A percentile compares a stretch with the other conserved stretches of the same genome.
phyloP scores from a whole-genome alignment of 1,140 invertebrate genomes.

The Atta colombica region DNA sequence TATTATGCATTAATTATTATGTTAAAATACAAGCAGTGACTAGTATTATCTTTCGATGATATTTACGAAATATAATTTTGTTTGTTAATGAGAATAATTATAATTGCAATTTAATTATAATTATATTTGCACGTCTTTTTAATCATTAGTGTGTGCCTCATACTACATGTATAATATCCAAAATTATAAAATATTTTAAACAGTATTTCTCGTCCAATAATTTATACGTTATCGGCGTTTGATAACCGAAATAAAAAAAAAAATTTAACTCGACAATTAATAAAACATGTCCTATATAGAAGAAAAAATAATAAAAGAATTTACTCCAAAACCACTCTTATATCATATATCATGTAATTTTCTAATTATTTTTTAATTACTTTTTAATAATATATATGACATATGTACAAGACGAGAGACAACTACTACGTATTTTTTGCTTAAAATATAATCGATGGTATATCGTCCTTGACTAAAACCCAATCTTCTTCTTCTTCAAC shows the following conservation, averaged over 20 bases:
- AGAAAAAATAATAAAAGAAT: conserved; percentile 7
- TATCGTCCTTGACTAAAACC: conserved; percentile 78
- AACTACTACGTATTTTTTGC: conserved; percentile 45
- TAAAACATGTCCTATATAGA: not conserved
- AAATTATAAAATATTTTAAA: conserved; percentile 11
- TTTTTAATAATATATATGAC: conserved; percentile 35
- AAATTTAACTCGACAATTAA: conserved; percentile 1
- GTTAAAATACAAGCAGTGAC: conserved; percentile 7
- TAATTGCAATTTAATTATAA: conserved; percentile 24
- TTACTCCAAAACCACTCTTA: not conserved
- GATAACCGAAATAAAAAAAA: not conserved
- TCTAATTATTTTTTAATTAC: conserved; percentile 4
- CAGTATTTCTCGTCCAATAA: not conserved
- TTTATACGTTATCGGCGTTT: not conserved
- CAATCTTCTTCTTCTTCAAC: conserved; percentile 82
- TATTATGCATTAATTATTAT: conserved; percentile 7
- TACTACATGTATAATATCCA: not conserved
- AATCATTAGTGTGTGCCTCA: conserved; percentile 1
- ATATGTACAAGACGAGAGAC: conserved; percentile 23
- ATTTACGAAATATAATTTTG: conserved; percentile 5
- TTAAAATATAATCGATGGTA: conserved; percentile 59
- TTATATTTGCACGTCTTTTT: conserved; percentile 4
- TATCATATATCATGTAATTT: not conserved
- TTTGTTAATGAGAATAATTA: not conserved
- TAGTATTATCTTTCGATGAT: conserved; percentile 33